Percentiles rank a stretch among this genome's conserved stretches.
Evolutionary conservation across 2,888 invertebrate species (phyloP).

Genomic region (Heliothis peltigera): DNA sequence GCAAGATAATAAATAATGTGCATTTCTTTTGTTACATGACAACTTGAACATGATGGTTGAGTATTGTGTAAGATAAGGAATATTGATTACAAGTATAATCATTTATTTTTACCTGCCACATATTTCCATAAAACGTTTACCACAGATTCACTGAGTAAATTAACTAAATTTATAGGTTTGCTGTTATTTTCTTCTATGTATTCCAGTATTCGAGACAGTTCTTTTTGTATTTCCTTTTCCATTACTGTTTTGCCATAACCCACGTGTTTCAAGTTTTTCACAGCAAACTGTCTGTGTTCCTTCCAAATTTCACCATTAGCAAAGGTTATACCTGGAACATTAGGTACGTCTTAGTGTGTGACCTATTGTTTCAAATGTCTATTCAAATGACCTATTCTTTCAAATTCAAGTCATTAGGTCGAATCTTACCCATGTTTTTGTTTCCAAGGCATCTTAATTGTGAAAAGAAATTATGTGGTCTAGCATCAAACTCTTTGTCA

Average conservation of each 20-base stretch:
- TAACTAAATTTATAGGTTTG: constrained; percentile 85
- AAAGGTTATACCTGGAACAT: constrained; percentile 91
- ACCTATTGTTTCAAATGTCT: too few species aligned
- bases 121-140: constrained; percentile 93
- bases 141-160: constrained; percentile 90
- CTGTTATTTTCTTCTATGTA: constrained; percentile 73
- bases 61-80: too few species aligned
- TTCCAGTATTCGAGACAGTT: constrained; percentile 88
- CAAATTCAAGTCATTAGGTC: background rate
- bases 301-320: constrained; percentile 92
- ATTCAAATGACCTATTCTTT: background rate
- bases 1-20: too few species aligned
- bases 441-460: constrained; percentile 92
- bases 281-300: constrained; percentile 91
- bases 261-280: constrained; percentile 91
- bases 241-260: constrained; percentile 91
- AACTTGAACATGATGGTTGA: too few species aligned
- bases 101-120: constrained; percentile 88
- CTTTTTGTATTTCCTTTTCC: constrained; percentile 90
- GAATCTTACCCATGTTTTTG: constrained; percentile 88
- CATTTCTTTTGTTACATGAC: too few species aligned
- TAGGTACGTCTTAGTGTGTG: background rate
- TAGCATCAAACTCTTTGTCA: constrained; percentile 91
- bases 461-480: constrained; percentile 93
- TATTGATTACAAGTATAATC: too few species aligned